phyloP scores from a whole-genome alignment of 2,797 vertebrate species.

The Rhinoraja longicauda region DNA sequence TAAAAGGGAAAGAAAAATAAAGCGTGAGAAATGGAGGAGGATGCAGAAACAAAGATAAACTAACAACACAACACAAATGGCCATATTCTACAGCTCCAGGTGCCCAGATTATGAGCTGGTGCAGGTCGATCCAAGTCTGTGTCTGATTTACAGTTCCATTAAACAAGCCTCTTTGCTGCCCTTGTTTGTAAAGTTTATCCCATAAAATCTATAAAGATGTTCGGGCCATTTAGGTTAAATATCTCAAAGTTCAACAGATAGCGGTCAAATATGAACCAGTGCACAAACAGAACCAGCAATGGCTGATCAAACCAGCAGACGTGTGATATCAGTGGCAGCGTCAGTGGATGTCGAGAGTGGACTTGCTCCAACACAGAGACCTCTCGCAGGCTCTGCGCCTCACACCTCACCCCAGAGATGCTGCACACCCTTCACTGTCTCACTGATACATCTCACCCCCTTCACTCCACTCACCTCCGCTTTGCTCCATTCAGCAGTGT shows the following conservation, averaged over 20 bases:
- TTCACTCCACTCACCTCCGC: background rate
- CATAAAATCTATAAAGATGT: background rate
- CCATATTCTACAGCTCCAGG: background rate
- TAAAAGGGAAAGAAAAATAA: constrained; percentile 20
- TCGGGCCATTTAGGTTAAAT: background rate
- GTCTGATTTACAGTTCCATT: background rate
- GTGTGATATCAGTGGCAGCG: background rate
- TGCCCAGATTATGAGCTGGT: too few species aligned
- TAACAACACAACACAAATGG: background rate
- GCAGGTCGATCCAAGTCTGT: background rate
- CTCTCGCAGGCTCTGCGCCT: too few species aligned
- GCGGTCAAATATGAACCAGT: background rate
- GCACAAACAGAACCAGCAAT: background rate
- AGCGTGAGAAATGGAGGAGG: background rate
- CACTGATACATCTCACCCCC: background rate
- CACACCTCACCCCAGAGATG: background rate
- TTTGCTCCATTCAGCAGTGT: background rate
- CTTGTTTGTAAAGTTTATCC: background rate
- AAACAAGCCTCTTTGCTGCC: background rate
- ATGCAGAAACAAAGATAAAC: background rate
- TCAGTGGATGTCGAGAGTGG: too few species aligned
- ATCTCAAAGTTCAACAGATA: background rate
- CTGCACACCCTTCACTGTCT: background rate
- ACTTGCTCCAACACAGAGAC: too few species aligned
- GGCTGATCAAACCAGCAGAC: background rate